phyloP scores from a whole-genome alignment of 2,888 invertebrate genomes.

The Crematogaster levior region DNA sequence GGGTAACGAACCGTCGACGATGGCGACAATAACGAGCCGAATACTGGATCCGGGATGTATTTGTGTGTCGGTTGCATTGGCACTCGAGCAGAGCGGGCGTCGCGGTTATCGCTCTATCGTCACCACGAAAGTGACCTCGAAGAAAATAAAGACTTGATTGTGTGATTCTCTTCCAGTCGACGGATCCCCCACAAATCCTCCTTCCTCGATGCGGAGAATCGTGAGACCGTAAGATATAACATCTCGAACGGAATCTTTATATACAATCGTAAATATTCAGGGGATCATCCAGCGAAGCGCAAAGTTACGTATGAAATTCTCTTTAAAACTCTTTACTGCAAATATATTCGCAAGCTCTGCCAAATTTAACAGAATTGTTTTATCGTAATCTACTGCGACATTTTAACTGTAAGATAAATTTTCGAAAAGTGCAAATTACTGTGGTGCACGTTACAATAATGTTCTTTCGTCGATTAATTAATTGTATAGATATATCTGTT shows the following conservation, averaged over 20 bases:
- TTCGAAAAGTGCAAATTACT: neutral
- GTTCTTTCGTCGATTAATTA: neutral
- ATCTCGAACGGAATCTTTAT: slow-evolving; percentile 13
- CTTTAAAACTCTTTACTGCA: neutral
- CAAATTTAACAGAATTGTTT: neutral
- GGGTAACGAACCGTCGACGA: slow-evolving; percentile 67
- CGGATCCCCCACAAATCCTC: slow-evolving; percentile 19
- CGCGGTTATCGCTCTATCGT: slow-evolving; percentile 60
- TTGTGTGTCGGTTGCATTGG: slow-evolving; percentile 50
- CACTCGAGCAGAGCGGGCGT: slow-evolving; percentile 44
- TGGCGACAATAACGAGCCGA: slow-evolving; percentile 68
- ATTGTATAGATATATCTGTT: neutral
- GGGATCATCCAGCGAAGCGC: neutral
- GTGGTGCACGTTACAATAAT: neutral
- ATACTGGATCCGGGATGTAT: slow-evolving; percentile 56
- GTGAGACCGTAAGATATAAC: neutral
- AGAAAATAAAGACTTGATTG: slow-evolving; percentile 47
- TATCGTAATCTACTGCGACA: neutral
- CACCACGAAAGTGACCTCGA: slow-evolving; percentile 41
- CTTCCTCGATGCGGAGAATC: neutral
- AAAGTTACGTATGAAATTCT: neutral
- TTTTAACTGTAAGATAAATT: neutral
- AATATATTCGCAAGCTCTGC: slow-evolving; percentile 8
- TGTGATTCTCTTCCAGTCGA: neutral
- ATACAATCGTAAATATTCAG: slow-evolving; percentile 30